Evolutionary conservation across 2,113 vertebrate species (phyloP).

Genomic region (Passer montanus): DNA sequence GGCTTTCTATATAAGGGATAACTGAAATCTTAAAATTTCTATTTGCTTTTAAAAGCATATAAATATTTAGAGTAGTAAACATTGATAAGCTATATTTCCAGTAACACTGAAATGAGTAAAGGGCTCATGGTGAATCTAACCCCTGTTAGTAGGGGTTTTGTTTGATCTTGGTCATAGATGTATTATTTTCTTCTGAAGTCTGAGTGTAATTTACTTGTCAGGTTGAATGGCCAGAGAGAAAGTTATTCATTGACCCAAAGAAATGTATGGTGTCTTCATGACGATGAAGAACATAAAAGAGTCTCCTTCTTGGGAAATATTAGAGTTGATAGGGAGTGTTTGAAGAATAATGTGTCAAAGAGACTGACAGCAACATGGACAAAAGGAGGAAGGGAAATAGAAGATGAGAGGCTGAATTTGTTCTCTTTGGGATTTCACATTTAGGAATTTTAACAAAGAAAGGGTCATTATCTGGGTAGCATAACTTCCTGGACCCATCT

Average conservation of each 20-base stretch:
- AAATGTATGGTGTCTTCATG: conserved; percentile 54
- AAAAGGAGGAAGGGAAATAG: conserved; percentile 50
- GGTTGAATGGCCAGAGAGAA: conserved; percentile 60
- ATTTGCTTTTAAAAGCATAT: not conserved
- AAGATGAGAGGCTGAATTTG: conserved; percentile 45
- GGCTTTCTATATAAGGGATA: not conserved
- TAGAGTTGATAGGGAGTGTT: conserved; percentile 64
- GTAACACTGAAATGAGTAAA: not conserved
- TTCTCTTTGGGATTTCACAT: conserved; percentile 49
- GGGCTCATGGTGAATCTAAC: not conserved
- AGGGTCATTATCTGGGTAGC: conserved; percentile 54
- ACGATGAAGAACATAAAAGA: conserved; percentile 64
- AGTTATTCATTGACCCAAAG: conserved; percentile 63
- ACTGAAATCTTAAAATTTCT: not conserved
- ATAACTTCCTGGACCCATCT: conserved; percentile 51
- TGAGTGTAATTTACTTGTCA: conserved; percentile 69
- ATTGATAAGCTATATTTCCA: not conserved
- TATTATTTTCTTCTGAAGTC: conserved; percentile 56
- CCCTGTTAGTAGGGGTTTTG: not conserved
- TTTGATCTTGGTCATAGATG: conserved; percentile 45
- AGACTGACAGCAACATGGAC: conserved; percentile 44
- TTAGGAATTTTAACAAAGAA: conserved; percentile 57
- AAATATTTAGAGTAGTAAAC: not conserved
- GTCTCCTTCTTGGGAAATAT: conserved; percentile 56
- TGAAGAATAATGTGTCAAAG: conserved; percentile 63